Percentiles rank a stretch among this genome's conserved stretches.
phyloP scores from a whole-genome alignment of 2,888 invertebrate genomes.

The Bombylius major region DNA sequence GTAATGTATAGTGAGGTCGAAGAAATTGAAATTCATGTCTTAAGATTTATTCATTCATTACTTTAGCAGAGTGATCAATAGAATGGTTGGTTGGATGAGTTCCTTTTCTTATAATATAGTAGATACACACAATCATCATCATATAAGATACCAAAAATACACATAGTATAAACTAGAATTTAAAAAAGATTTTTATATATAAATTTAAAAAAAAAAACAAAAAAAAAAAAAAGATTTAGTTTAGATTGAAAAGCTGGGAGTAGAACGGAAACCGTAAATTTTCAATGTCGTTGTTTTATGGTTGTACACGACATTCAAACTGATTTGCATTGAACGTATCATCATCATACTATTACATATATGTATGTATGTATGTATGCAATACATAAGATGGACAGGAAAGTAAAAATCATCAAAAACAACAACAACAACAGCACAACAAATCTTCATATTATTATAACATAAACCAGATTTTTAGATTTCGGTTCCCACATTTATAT shows the following conservation, averaged over 20 bases:
- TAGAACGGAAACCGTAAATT: constrained; percentile 16
- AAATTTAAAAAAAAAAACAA: too few species aligned
- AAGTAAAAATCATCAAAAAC: neutral
- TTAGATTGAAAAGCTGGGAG: neutral
- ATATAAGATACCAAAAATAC: too few species aligned
- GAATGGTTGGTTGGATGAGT: constrained; percentile 3
- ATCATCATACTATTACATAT: neutral
- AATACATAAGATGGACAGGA: neutral
- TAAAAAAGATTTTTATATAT: too few species aligned
- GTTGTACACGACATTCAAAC: constrained; percentile 11
- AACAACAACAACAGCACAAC: neutral
- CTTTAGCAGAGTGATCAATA: constrained; percentile 13
- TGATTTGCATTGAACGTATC: constrained; percentile 16
- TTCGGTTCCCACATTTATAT: constrained; percentile 15
- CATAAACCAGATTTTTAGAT: constrained; percentile 6
- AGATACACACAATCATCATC: too few species aligned
- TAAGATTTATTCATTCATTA: constrained; percentile 17
- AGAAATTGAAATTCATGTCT: constrained; percentile 14
- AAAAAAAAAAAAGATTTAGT: too few species aligned
- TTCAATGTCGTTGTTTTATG: constrained; percentile 15
- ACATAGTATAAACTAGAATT: too few species aligned
- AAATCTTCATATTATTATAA: neutral
- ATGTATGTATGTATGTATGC: constrained; percentile 5
- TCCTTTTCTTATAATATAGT: neutral
- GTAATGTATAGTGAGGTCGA: neutral